Evolutionary conservation across 2,888 invertebrate species (phyloP).

Genomic region (Geophilus truncorum): DNA sequence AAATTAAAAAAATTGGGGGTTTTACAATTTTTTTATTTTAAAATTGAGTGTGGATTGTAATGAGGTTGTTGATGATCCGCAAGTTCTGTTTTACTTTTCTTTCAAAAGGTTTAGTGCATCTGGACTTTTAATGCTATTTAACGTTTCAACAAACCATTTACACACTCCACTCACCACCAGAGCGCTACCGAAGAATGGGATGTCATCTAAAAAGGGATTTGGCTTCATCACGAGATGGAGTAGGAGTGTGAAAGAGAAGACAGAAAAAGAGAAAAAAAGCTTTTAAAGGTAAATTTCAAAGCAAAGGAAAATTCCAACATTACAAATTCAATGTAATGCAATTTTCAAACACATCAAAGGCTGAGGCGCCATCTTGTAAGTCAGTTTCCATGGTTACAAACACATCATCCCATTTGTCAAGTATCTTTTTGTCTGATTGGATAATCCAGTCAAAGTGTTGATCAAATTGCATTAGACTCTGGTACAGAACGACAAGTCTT

Average conservation of each 20-base stretch:
- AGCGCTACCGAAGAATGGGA: neutral
- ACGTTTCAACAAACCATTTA: slow-evolving; percentile 17
- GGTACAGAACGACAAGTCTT: neutral
- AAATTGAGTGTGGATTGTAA: neutral
- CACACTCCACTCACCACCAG: slow-evolving; percentile 5
- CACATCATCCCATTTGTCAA: slow-evolving; percentile 29
- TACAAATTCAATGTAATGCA: slow-evolving; percentile 18
- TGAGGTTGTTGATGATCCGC: neutral
- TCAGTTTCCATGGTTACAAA: neutral
- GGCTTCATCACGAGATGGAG: slow-evolving; percentile 5
- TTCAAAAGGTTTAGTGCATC: neutral
- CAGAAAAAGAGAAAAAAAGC: neutral
- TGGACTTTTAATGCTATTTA: slow-evolving; percentile 13
- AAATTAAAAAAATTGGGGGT: no score
- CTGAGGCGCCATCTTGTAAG: neutral
- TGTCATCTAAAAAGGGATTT: slow-evolving; percentile 11
- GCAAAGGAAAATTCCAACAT: slow-evolving; percentile 6
- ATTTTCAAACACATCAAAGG: slow-evolving; percentile 25
- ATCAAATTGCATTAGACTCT: slow-evolving; percentile 6
- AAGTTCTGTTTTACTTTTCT: neutral
- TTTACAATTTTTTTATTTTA: no score
- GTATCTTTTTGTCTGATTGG: slow-evolving; percentile 9
- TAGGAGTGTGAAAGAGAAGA: neutral
- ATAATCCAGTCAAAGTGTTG: slow-evolving; percentile 14
- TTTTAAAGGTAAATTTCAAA: slow-evolving; percentile 18